phyloP scores from a whole-genome alignment of 1,140 invertebrate genomes.

The Asbolus verrucosus region DNA sequence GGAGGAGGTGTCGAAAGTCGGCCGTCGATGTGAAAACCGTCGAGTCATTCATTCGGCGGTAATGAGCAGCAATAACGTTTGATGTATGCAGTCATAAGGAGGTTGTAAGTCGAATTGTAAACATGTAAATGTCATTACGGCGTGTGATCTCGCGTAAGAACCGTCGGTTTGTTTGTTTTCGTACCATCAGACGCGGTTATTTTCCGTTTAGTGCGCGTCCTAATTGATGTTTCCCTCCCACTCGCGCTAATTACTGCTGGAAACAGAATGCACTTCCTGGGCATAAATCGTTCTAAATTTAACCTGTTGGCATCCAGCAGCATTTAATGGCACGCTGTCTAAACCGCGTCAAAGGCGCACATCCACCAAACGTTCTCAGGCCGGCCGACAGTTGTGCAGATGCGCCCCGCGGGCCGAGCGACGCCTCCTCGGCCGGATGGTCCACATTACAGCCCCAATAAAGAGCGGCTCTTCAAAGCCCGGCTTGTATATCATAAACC shows the following conservation, averaged over 20 bases:
- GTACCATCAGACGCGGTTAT: constrained; percentile 9
- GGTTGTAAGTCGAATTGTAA: too few relatives aligned
- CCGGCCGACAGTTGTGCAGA: constrained; percentile 6
- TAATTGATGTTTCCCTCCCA: constrained; percentile 20
- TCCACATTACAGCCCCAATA: constrained; percentile 47
- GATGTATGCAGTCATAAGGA: too few relatives aligned
- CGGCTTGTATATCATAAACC: constrained; percentile 53
- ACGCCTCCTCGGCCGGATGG: constrained; percentile 25
- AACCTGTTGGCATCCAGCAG: too few relatives aligned
- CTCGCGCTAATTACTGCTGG: neutral
- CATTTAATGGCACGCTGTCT: neutral
- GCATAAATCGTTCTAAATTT: constrained; percentile 4
- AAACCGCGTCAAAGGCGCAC: constrained; percentile 38
- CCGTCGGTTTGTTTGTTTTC: constrained; percentile 10
- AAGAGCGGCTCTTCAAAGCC: constrained; percentile 50
- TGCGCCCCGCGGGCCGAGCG: too few relatives aligned
- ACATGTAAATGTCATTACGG: too few relatives aligned
- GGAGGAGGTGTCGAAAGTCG: too few relatives aligned
- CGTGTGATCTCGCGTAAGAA: neutral
- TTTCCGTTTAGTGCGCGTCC: constrained; percentile 29
- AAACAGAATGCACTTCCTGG: constrained; percentile 23
- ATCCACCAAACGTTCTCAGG: constrained; percentile 17
- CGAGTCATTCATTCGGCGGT: too few relatives aligned
- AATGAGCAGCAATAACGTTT: too few relatives aligned
- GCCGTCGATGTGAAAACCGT: too few relatives aligned